phyloP scores from a whole-genome alignment of 2,888 invertebrate genomes.

The Sminthurinus aureus region DNA sequence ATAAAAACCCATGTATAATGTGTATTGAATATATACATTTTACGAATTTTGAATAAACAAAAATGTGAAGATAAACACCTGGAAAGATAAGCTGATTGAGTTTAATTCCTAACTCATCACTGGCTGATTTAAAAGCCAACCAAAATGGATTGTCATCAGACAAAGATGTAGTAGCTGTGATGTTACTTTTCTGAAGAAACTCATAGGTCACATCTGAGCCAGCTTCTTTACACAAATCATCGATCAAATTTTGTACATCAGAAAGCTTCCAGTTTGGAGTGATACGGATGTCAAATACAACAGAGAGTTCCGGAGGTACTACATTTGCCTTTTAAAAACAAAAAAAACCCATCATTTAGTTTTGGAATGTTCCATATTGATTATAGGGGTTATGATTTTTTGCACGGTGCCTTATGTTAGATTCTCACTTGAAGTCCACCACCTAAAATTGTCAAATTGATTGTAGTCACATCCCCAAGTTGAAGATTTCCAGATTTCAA shows the following conservation, averaged over 20 bases:
- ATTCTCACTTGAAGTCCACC: too few species aligned
- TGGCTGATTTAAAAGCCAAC: constrained; percentile 72
- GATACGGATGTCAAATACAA: constrained; percentile 78
- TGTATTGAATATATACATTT: too few species aligned
- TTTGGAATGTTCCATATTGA: neutral
- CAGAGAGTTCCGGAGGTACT: constrained; percentile 77
- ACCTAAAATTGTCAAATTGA: constrained; percentile 79
- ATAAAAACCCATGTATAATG: too few species aligned
- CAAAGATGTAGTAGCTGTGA: constrained; percentile 71
- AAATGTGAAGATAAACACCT: too few species aligned
- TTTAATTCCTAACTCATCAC: too few species aligned
- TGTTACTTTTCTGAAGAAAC: constrained; percentile 69
- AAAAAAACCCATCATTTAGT: constrained; percentile 76
- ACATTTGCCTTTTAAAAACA: constrained; percentile 77
- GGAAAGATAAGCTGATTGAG: too few species aligned
- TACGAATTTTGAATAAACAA: neutral
- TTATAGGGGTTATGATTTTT: neutral
- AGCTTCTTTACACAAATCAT: constrained; percentile 73
- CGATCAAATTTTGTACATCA: constrained; percentile 67
- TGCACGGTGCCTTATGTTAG: neutral
- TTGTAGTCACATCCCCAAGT: constrained; percentile 85
- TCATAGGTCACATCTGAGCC: constrained; percentile 74
- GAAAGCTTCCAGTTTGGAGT: constrained; percentile 71
- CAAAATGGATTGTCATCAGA: constrained; percentile 75
- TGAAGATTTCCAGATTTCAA: constrained; percentile 70